Base-by-base conservation (phyloP, 2,797 vertebrate species). In the Oryzias dopingdopingensis region DNA sequence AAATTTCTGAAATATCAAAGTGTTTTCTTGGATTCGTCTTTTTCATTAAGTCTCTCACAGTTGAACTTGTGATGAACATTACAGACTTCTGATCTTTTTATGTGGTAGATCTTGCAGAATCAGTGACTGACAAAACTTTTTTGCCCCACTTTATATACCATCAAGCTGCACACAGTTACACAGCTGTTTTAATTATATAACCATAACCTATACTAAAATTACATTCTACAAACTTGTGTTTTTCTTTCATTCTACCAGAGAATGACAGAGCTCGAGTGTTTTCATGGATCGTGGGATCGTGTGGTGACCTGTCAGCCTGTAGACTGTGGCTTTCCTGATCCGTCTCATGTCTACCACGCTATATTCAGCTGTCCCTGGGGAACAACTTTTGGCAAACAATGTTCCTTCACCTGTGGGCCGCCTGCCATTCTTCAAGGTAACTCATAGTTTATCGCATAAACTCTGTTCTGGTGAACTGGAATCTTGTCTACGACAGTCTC, bases 371-470 rank as follows among this genome's bases (percentile, higher is more conserved):
- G 96, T 70, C 89, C 91, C 0, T 76, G 80, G 68, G 96, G 96
- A 26, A 99, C 96, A 1, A 90, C 78, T 1, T 95, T 93, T 60
- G 88, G 91, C 46, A 94, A 95, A 82, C 91, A 90, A 37, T 98
- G 96, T 58, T 94, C 89, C 13, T 92, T 98, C 73, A 90, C 93
- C 60, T 99, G 97, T 80, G 89, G 92, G 22, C 79, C 93, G 17
- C 97, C 97, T 8, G 94, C 96, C 60, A 96, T 94, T 67, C 90
- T 98, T 50, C 96, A 96, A 94, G 97, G 97, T 97, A 67, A 74
- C 10, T 40, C 14, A n/a, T 1, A n/a, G 20, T 4, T 62, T 29
- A 48, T 14, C 4, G 15, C 12, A 32, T 40, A 0, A 44, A 23
- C 16, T 45, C 3, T 32, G 14, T 24, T 43, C 4, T 13, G 32